Evolutionary conservation across 2,797 vertebrate species (phyloP), one percentile per base, ranked within the genome.

Genomic region (Margarornis squamiger): DNA sequence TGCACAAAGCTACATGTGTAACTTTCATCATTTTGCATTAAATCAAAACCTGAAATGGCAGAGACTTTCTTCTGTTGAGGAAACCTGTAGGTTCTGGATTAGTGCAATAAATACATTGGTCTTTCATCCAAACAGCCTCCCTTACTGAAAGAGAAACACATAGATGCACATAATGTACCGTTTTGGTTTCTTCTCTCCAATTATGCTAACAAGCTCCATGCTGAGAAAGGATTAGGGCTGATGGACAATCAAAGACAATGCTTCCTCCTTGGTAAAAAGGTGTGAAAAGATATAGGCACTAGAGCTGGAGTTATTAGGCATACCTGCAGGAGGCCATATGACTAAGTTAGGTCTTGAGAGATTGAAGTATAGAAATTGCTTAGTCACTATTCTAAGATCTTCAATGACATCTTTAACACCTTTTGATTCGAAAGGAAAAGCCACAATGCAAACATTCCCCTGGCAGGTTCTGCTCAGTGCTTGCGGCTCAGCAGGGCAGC

Each of bases 381-480:
- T 97, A 92, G 94, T 97, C 97, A 96, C 97, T 95, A 95, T 95
- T 97, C 94, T 92, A 88, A 97, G 86, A 79, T 97, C 92, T 86
- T 98, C 95, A 96, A 97, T 96, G 96, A 95, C 97, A 92, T 97
- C 92, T 94, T 94, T 94, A 97, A 95, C 88, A 95, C 96, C 93
- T 97, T 97, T 94, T 96, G 97, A 97, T 93, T 97, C 74, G 8
- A 95, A 97, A 95, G 90, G 93, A 97, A 97, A 98, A 98, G 97
- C 94, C 97, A 98, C 96, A 95, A 95, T 95, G 95, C 92, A 97
- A 96, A 97, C 95, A 97, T 94, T 98, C 97, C 92, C 97, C 97
- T 94, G 98, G 97, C 97, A 98, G 97, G 95, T 98, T 97, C 97
- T 98, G 97, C 98, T 98, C 98, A 98, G 98, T 98, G 98, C 98